phyloP scores from a whole-genome alignment of 2,113 vertebrate species.

The Nothobranchius kuhntae region DNA sequence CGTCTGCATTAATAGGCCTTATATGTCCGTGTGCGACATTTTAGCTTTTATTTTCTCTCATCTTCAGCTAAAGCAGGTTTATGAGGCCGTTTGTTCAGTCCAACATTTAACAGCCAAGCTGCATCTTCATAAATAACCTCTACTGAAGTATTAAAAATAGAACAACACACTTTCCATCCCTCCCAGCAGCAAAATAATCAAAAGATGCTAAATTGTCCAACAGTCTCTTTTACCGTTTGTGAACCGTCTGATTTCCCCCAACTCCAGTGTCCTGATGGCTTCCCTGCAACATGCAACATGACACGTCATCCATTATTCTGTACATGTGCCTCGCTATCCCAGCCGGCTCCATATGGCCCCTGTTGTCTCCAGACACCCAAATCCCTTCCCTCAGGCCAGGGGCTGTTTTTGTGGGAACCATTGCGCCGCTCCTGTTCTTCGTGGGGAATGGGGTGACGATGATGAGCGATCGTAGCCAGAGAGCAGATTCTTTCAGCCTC shows the following conservation, averaged over 20 bases:
- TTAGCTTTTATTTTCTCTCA: no score
- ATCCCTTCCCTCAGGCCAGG: constrained; percentile 82
- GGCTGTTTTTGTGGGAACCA: constrained; percentile 80
- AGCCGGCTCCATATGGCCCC: constrained; percentile 83
- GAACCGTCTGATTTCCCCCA: constrained; percentile 81
- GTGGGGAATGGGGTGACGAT: constrained; percentile 76
- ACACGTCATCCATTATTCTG: constrained; percentile 87
- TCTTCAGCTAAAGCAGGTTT: neutral
- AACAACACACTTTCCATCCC: constrained; percentile 22
- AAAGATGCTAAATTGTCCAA: constrained; percentile 70
- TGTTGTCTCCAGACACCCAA: constrained; percentile 83
- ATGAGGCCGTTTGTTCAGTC: neutral
- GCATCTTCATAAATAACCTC: constrained; percentile 34
- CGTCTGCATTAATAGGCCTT: no score
- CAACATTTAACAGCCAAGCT: neutral
- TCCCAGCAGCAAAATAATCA: constrained; percentile 44
- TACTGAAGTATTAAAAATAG: constrained; percentile 26
- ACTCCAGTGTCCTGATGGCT: constrained; percentile 81
- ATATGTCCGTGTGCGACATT: no score
- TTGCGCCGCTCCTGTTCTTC: constrained; percentile 70
- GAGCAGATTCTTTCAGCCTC: constrained; percentile 61
- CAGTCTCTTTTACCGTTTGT: constrained; percentile 76
- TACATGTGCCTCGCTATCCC: constrained; percentile 80
- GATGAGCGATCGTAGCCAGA: constrained; percentile 73
- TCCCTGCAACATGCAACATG: constrained; percentile 84